A percentile compares a stretch with the other conserved stretches of the same genome.
Evolutionary conservation across 2,888 invertebrate species (phyloP).

Genomic region (Marronus borbonicus): DNA sequence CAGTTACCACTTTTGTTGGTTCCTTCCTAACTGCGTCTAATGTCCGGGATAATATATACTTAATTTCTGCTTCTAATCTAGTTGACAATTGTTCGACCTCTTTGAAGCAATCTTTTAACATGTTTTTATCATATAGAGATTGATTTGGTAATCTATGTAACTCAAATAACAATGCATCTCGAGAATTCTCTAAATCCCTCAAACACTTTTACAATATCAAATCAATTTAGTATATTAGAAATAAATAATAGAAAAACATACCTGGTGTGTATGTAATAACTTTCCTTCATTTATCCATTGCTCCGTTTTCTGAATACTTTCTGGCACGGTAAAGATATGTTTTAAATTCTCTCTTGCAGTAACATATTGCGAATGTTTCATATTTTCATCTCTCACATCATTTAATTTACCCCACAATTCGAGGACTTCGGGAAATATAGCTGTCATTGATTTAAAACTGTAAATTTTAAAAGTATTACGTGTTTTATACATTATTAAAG

Average conservation of each 20-base stretch:
- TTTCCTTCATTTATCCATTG: slow-evolving; percentile 96
- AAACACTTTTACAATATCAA: slow-evolving; percentile 77
- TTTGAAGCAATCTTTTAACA: slow-evolving; percentile 96
- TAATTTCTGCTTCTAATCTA: slow-evolving; percentile 91
- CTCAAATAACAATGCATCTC: slow-evolving; percentile 96
- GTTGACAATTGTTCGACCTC: slow-evolving; percentile 94
- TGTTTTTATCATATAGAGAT: slow-evolving; percentile 90
- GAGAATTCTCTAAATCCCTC: slow-evolving; percentile 95
- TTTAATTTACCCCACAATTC: slow-evolving; percentile 86
- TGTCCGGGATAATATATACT: slow-evolving; percentile 90
- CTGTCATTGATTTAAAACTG: slow-evolving; percentile 85
- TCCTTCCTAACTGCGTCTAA: slow-evolving; percentile 95
- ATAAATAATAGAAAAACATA: slow-evolving; percentile 59
- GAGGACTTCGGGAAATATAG: slow-evolving; percentile 83
- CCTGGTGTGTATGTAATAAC: slow-evolving; percentile 93
- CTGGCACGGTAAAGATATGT: slow-evolving; percentile 97
- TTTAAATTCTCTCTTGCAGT: slow-evolving; percentile 98
- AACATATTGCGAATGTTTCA: slow-evolving; percentile 95
- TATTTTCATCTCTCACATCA: slow-evolving; percentile 92
- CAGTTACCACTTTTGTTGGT: slow-evolving; percentile 96
- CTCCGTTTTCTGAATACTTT: slow-evolving; percentile 95
- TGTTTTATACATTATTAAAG: neutral
- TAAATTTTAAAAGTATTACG: slow-evolving; percentile 49
- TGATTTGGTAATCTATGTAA: slow-evolving; percentile 94
- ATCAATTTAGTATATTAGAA: slow-evolving; percentile 15